Evolutionary conservation across 2,888 invertebrate genomes (phyloP), one percentile per base, ranked within the genome.

Genomic region (Strigamia crassipes): DNA sequence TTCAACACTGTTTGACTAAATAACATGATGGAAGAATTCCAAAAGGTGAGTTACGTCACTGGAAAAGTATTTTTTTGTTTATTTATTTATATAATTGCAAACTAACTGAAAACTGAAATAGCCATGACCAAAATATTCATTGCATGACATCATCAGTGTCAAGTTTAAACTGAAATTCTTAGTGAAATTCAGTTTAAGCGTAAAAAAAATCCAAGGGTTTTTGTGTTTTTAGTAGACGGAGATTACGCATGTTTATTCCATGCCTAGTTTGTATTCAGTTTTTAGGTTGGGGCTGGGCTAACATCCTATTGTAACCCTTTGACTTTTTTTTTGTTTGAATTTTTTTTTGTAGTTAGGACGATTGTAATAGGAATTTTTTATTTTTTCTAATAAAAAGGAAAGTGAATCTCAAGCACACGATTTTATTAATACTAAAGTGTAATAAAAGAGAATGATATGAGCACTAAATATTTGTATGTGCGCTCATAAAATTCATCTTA

Each of bases 261-360:
- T 15, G 46, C 46, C 1, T 56, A 56, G 21, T 56, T 56, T 56
- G 6, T 56, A 18, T 51, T 15, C n/a, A 56, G 56, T 56, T 56
- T 56, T 56, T 56, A 56, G 18, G 56, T 21, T 56, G 18, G 56
- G 56, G 27, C 31, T 73, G 6, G 73, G 73, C 73, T 73, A 73
- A 73, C n/a, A 73, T 9, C 73, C 73, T 31, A 31, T 73, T 73
- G 73, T 73, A 73, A 73, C 73, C 73, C 73, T 73, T 73, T 73
- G 73, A 73, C 73, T 15, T 3, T 73, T 31, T 73, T 73, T 27
- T 51, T 46, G 6, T 51, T 51, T 51, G n/a, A n/a, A 18, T 4
- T n/a, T 51, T 6, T n/a, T 51, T 18, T 51, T 2, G n/a, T 5
- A 18, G 56, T 6, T 8, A 1, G 1, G 18, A 56, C 6, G 8